These are phyloP conservation scores for Hemicordylus capensis DNA, from an alignment of 2,113 vertebrate genomes.

Conservation along the genomic window DNA sequence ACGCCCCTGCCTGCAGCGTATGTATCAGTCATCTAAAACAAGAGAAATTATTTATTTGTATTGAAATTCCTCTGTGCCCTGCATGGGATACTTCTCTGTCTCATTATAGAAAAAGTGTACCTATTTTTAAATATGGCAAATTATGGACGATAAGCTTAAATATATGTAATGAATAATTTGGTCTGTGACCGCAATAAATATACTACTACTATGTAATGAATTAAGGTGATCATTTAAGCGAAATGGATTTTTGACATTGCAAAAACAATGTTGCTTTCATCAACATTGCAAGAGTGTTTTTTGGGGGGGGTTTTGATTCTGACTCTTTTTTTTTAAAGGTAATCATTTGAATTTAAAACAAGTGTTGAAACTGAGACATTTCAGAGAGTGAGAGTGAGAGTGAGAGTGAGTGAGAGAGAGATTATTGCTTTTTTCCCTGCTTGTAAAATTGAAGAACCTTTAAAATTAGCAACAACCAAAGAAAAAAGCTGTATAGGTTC, in stretches of 20 bases:
- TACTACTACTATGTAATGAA: too few relatives aligned
- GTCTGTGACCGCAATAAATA: too few relatives aligned
- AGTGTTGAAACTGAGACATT: background rate
- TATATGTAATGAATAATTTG: background rate
- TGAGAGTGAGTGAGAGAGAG: conserved; percentile 10
- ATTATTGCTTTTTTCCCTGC: conserved; percentile 32
- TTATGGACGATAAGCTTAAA: background rate
- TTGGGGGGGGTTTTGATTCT: background rate
- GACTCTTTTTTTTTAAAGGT: background rate
- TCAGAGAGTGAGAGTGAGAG: conserved; percentile 6
- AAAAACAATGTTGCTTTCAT: background rate
- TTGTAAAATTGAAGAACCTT: conserved; percentile 21
- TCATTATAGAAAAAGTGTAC: background rate
- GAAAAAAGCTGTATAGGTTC: conserved; percentile 24
- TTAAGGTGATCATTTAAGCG: background rate
- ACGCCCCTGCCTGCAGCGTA: too few relatives aligned
- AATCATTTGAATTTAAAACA: background rate
- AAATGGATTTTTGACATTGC: background rate
- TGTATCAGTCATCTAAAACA: background rate
- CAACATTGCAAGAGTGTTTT: background rate
- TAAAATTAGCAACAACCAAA: conserved; percentile 7
- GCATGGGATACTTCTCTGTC: background rate
- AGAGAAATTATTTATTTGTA: background rate
- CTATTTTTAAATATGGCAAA: background rate
- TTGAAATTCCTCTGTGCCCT: background rate